phyloP scores from a whole-genome alignment of 2,888 invertebrate genomes.

The Camptogramma bilineatum region DNA sequence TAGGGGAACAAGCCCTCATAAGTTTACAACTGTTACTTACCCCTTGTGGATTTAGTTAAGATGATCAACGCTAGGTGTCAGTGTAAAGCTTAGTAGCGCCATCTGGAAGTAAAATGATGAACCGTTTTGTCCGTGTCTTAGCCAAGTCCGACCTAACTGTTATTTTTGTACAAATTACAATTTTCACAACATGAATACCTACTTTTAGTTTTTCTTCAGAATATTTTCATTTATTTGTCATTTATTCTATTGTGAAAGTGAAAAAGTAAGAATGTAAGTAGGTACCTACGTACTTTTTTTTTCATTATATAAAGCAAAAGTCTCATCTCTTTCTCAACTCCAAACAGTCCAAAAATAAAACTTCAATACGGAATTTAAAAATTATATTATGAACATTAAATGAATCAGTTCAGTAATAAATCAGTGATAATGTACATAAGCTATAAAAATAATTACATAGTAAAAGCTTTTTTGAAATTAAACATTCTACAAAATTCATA shows the following conservation, averaged over 20 bases:
- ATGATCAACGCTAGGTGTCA: constrained; percentile 19
- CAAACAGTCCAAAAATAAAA: constrained; percentile 25
- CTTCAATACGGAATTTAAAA: constrained; percentile 27
- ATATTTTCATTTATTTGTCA: too few species aligned
- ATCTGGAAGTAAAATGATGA: neutral
- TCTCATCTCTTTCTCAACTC: too few species aligned
- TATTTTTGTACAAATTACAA: too few species aligned
- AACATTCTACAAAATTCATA: constrained; percentile 36
- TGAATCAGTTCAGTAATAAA: constrained; percentile 53
- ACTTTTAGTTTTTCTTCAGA: too few species aligned
- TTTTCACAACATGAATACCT: too few species aligned
- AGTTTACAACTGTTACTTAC: neutral
- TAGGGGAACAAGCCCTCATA: neutral
- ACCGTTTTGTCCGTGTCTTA: neutral
- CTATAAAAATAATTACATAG: constrained; percentile 40
- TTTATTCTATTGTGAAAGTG: too few species aligned
- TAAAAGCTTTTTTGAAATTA: constrained; percentile 48
- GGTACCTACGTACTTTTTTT: too few species aligned
- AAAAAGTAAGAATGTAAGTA: too few species aligned
- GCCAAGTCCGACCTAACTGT: too few species aligned
- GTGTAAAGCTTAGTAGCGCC: constrained; percentile 9
- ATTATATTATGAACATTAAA: constrained; percentile 53
- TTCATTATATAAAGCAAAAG: too few species aligned
- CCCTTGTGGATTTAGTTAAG: constrained; percentile 1
- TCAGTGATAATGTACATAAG: constrained; percentile 52